Percentiles rank a stretch among this genome's conserved stretches.
phyloP scores from a whole-genome alignment of 2,797 vertebrate genomes.

The Acanthurus leucopareius region DNA sequence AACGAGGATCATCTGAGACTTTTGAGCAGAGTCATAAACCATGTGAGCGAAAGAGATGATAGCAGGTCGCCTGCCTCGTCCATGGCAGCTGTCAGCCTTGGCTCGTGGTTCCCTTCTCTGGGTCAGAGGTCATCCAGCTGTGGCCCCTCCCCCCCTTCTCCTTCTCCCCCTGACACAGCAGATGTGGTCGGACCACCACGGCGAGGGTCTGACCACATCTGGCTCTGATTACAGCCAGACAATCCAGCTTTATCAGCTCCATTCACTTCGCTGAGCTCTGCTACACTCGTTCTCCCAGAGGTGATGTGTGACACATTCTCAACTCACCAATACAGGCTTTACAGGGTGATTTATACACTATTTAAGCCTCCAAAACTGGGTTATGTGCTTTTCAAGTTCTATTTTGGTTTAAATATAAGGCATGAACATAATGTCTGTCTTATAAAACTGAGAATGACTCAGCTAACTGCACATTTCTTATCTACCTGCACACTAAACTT shows the following conservation, averaged over 20 bases:
- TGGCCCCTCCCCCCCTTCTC: conserved; percentile 67
- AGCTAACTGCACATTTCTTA: conserved; percentile 21
- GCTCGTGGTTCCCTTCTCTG: conserved; percentile 83
- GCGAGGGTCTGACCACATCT: conserved; percentile 87
- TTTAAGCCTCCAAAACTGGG: conserved; percentile 49
- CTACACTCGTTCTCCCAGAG: conserved; percentile 76
- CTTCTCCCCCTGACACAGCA: conserved; percentile 80
- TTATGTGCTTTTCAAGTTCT: conserved; percentile 31
- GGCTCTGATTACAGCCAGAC: conserved; percentile 87
- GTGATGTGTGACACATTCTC: conserved; percentile 83
- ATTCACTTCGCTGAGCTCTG: conserved; percentile 80
- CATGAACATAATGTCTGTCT: conserved; percentile 9
- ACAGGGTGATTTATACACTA: conserved; percentile 72
- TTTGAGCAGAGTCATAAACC: conserved; percentile 66
- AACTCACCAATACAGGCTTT: conserved; percentile 75
- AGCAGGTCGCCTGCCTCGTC: conserved; percentile 78
- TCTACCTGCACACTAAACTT: conserved; percentile 22
- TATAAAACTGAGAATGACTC: conserved; percentile 13
- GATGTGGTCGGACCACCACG: conserved; percentile 86
- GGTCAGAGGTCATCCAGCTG: conserved; percentile 88
- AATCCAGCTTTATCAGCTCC: conserved; percentile 87
- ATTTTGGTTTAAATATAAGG: conserved; percentile 27
- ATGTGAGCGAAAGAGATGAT: conserved; percentile 73
- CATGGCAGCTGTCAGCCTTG: conserved; percentile 85
- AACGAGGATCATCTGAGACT: conserved; percentile 25